Base-by-base conservation (phyloP, 2,113 vertebrate genomes). In the zebrafish (Danio rerio) region DNA sequence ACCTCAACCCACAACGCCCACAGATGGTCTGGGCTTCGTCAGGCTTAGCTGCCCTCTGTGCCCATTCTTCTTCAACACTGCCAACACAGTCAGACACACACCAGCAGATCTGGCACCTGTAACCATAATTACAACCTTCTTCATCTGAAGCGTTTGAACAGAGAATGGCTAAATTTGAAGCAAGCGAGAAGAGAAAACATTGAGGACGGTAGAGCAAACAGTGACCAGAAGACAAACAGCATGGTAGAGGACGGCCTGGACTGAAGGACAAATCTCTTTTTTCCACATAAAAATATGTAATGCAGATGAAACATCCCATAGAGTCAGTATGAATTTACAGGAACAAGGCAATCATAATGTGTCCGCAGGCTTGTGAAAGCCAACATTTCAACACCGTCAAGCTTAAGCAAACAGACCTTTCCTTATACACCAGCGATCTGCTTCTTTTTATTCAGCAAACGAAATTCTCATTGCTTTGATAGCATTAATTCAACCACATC, bases 51-150 rank as follows among this genome's bases (percentile, higher is more conserved):
- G 84, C 78, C 81, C 81, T 20, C 21, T 18, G 10, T 15, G 52
- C 79, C 79, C 49, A 31, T 47, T 53, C 81, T 75, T 5, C 61
- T 78, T 58, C 43, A 78, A 69, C 70, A 81, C 47, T 13, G 69
- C 50, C 55, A 50, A 70, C 68, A 53, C 50, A 45, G 70, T 31
- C 43, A 81, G 59, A 52, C 63, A 18, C 63, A 79, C 16, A 66
- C 78, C 81, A 82, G 80, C 16, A 21, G 66, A 65, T 69, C 75
- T 82, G 89, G 90, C 90, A 88, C 86, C 83, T 72, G 56, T 43
- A 50, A 78, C 79, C 71, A 74, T 83, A 84, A 81, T 86, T 80
- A 84, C 86, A 87, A 79, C 69, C 75, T 75, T 63, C 69, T 85
- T 83, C 81, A 77, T 69, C 76, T 43, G 12, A 58, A 69, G 74